phyloP scores from a whole-genome alignment of 2,113 vertebrate genomes.

The Grammomys dolichurus region DNA sequence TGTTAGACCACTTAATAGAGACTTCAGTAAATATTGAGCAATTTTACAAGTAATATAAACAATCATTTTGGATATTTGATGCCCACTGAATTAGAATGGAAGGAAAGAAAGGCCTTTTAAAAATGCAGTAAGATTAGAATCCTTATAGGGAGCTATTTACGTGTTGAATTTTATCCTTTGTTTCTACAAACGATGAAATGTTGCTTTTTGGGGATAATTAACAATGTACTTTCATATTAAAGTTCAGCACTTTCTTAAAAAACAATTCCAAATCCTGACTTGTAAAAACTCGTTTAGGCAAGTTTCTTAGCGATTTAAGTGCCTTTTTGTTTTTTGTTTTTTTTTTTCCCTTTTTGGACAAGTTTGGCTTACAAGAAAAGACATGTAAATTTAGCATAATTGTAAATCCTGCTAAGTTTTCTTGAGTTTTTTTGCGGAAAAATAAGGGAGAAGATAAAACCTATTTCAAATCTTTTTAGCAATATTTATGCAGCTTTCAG shows the following conservation, averaged over 20 bases:
- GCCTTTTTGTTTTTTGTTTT: too few relatives aligned
- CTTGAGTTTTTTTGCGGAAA: conserved; percentile 51
- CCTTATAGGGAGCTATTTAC: neutral
- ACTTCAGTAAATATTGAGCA: conserved; percentile 71
- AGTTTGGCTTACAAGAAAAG: conserved; percentile 18
- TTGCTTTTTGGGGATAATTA: conserved; percentile 50
- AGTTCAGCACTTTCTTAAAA: conserved; percentile 50
- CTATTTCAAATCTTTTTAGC: neutral
- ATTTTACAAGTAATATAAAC: conserved; percentile 38
- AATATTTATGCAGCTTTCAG: conserved; percentile 50
- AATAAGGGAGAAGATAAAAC: conserved; percentile 40
- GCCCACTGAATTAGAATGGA: conserved; percentile 62
- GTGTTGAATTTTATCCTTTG: conserved; percentile 41
- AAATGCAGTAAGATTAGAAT: conserved; percentile 54
- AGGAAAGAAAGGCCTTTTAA: conserved; percentile 51
- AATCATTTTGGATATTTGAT: conserved; percentile 74
- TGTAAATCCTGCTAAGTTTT: conserved; percentile 39
- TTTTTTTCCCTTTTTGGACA: conserved; percentile 50
- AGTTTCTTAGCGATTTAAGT: conserved; percentile 34
- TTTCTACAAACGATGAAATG: conserved; percentile 46
- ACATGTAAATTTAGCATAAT: conserved; percentile 43
- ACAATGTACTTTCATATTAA: neutral
- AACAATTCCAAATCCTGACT: conserved; percentile 15
- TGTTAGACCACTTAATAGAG: conserved; percentile 76
- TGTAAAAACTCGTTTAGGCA: conserved; percentile 39